These are phyloP conservation scores for Caranx melampygus DNA, from an alignment of 2,113 vertebrate genomes.

Conservation along the genomic window DNA sequence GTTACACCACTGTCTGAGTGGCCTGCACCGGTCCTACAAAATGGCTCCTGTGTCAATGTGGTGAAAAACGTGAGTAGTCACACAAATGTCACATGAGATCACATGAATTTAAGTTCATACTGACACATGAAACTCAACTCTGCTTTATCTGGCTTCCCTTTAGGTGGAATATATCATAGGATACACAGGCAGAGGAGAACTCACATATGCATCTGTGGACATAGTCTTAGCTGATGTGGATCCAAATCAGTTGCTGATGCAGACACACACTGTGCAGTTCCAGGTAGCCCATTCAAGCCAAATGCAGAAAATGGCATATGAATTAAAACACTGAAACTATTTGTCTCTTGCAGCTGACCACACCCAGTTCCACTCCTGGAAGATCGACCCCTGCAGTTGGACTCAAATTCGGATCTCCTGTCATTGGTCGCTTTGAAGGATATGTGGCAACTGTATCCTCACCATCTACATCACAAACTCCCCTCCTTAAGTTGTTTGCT, in stretches of 20 bases:
- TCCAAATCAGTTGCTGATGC: constrained; percentile 57
- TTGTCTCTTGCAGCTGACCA: constrained; percentile 62
- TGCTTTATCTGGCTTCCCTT: background rate
- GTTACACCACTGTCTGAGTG: constrained; percentile 66
- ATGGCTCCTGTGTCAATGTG: constrained; percentile 76
- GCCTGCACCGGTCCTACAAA: constrained; percentile 67
- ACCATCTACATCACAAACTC: background rate
- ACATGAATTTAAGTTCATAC: background rate
- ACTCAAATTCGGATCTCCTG: constrained; percentile 63
- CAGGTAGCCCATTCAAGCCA: constrained; percentile 65
- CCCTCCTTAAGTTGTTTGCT: background rate
- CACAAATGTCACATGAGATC: background rate
- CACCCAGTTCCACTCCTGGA: constrained; percentile 30
- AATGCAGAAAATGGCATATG: rapidly evolving
- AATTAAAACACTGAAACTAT: background rate
- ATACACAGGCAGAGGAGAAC: constrained; percentile 76
- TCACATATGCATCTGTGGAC: constrained; percentile 56
- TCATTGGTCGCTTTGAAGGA: constrained; percentile 71
- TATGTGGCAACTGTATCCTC: constrained; percentile 79
- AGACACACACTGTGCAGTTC: constrained; percentile 75
- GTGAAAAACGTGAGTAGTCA: constrained; percentile 69
- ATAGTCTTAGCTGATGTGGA: constrained; percentile 49
- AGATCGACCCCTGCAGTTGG: constrained; percentile 55
- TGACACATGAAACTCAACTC: background rate
- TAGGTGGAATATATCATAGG: constrained; percentile 81